Evolutionary conservation across 2,113 vertebrate genomes (phyloP), one percentile per base, ranked within the genome.

Genomic region (Gorsachius goisagi): DNA sequence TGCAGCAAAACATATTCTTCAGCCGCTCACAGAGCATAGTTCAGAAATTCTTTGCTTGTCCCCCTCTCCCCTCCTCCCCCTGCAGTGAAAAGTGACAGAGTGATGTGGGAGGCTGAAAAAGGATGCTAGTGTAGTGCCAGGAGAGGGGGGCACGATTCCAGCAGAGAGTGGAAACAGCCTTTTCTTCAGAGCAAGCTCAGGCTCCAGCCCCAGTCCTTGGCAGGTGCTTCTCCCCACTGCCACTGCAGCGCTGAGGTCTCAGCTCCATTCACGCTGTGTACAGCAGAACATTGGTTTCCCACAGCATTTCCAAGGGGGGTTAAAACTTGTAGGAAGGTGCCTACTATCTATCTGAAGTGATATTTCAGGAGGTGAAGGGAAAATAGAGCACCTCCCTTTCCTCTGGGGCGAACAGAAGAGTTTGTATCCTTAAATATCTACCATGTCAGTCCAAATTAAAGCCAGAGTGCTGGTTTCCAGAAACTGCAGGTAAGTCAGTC

Each of bases 1-100:
- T 86, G 32, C 11, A 82, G 39, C 30, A 85, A 78, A 94, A 85
- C 26, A 27, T 41, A 56, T 45, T 79, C 58, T 90, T 88, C 73
- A 77, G 85, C 63, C 1, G 2, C 79, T 63, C 44, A 56, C 49
- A 75, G 56, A 64, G 44, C 11, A 30, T 0, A 71, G 41, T 30
- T 74, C 74, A 72, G 45, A 88, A 88, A 88, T 77, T 73, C 72
- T 95, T 89, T 90, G 88, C 79, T 55, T 71, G n/a, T 50, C 20
- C 35, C 50, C 5, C 41, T 37, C 47, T 32, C 0, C 20, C 27
- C 33, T 28, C 33, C 22, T 32, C 39, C 39, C 39, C 39, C 39
- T 11, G 9, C 39, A 44, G 64, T 27, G 75, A 71, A 49, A 91
- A 72, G 60, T 50, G 56, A 71, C 30, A 90, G 63, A 75, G 30